Conservation (phyloP, 2,797 vertebrate genomes). For the Chaetophractus vellerosus region DNA sequence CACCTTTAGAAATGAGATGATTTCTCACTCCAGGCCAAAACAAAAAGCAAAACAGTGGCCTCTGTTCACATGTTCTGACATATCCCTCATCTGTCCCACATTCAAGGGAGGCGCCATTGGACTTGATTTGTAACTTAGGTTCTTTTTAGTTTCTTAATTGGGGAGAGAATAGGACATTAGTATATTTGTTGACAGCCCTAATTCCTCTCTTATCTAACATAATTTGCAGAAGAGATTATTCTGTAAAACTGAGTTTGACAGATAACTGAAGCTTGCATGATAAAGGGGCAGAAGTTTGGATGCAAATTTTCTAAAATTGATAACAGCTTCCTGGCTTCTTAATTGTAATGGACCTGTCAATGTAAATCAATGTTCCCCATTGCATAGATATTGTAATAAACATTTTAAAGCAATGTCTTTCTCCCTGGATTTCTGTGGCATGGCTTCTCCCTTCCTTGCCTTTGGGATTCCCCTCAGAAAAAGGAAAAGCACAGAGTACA, state of each 20-base stretch:
- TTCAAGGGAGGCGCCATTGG: neutral
- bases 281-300: neutral
- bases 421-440: too few relatives aligned
- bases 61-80: too few relatives aligned
- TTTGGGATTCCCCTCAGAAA: too few relatives aligned
- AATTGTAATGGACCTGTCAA: neutral
- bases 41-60: too few relatives aligned
- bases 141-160: neutral
- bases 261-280: neutral
- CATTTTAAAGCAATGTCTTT: too few relatives aligned
- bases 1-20: too few relatives aligned
- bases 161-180: neutral
- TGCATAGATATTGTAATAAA: neutral
- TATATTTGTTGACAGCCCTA: neutral
- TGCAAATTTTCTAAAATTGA: neutral
- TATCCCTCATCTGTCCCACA: neutral
- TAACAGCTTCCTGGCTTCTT: slow-evolving; percentile 5
- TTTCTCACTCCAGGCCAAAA: too few relatives aligned
- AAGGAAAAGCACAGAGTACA: too few relatives aligned
- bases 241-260: neutral
- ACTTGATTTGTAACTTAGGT: neutral
- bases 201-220: neutral
- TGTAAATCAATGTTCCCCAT: neutral
- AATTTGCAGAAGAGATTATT: neutral
- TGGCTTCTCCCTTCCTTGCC: too few relatives aligned